Percentiles rank a stretch among this genome's conserved stretches.
Conservation (phyloP, 2,797 vertebrate species). For the Sebastes nivosus region DNA sequence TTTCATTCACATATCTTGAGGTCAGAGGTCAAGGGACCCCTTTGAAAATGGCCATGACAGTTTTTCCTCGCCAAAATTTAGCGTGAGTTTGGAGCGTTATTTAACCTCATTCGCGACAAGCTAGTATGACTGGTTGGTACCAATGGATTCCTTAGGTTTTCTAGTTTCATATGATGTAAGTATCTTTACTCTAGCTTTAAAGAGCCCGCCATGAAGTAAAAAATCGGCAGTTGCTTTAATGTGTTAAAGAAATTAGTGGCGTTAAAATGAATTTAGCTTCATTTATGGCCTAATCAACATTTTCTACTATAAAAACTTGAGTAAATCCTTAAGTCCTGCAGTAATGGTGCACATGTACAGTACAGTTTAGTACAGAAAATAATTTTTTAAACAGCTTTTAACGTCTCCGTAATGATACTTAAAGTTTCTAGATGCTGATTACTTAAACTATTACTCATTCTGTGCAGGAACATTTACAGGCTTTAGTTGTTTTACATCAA, state of each 20-base stretch:
- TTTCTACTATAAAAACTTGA: background rate
- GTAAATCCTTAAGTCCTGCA: background rate
- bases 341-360: background rate
- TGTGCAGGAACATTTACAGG: conserved; percentile 14
- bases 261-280: background rate
- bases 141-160: no score
- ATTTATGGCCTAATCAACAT: background rate
- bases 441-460: background rate
- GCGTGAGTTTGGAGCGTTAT: no score
- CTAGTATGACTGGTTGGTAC: no score
- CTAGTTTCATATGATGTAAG: no score
- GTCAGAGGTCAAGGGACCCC: no score
- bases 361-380: background rate
- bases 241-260: no score
- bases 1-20: no score
- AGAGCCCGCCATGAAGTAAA: accelerated
- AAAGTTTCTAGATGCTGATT: background rate
- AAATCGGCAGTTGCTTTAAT: no score
- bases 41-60: no score
- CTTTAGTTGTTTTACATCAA: conserved; percentile 51
- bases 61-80: no score
- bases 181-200: no score
- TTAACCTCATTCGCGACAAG: no score
- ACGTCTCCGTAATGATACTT: background rate
- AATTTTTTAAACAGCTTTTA: background rate